phyloP scores from a whole-genome alignment of 2,888 invertebrate genomes.

The Yponomeuta cagnagella region DNA sequence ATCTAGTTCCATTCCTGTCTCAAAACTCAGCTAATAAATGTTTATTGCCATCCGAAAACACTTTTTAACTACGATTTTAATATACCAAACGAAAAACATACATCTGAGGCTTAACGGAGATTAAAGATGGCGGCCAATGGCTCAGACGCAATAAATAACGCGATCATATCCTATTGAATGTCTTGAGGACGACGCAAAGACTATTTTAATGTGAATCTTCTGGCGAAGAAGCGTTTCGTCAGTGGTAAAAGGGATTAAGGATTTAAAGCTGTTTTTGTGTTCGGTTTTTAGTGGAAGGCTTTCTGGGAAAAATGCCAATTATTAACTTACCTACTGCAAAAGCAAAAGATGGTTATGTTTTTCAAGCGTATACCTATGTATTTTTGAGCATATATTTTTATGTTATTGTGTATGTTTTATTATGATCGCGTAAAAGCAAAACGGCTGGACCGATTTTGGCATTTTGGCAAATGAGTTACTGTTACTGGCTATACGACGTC shows the following conservation, averaged over 20 bases:
- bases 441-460: too few relatives aligned
- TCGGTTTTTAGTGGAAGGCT: not conserved
- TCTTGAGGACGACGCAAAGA: conserved; percentile 33
- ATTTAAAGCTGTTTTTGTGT: conserved; percentile 1
- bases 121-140: conserved; percentile 52
- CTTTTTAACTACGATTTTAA: conserved; percentile 62
- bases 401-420: too few relatives aligned
- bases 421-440: too few relatives aligned
- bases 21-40: conserved; percentile 36
- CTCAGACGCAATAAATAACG: conserved; percentile 68
- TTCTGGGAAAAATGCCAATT: not conserved
- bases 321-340: too few relatives aligned
- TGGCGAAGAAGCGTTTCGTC: conserved; percentile 34
- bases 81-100: conserved; percentile 57
- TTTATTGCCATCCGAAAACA: conserved; percentile 49
- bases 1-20: conserved; percentile 37
- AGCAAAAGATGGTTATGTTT: too few relatives aligned
- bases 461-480: too few relatives aligned
- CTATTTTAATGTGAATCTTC: conserved; percentile 45
- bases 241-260: conserved; percentile 55
- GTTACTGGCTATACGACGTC: too few relatives aligned
- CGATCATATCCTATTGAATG: conserved; percentile 68
- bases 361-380: too few relatives aligned
- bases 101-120: conserved; percentile 59
- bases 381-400: too few relatives aligned